Evolutionary conservation across 2,888 invertebrate genomes (phyloP).

Genomic region (Callinectes sapidus): DNA sequence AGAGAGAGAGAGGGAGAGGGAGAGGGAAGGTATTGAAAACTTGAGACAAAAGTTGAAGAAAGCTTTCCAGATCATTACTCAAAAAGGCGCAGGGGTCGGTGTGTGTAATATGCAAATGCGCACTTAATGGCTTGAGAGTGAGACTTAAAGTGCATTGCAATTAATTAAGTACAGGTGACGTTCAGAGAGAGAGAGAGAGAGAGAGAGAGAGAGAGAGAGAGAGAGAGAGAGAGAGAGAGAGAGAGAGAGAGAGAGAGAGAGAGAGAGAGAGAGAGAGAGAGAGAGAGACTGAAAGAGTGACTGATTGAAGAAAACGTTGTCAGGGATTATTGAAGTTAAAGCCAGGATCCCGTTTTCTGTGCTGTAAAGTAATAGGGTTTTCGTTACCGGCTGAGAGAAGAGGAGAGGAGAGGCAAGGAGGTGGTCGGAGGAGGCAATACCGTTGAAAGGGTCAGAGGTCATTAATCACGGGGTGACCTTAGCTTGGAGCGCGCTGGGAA

Average conservation of each 20-base stretch:
- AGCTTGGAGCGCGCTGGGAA: neutral
- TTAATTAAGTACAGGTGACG: slow-evolving; percentile 8
- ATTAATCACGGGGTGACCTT: slow-evolving; percentile 29
- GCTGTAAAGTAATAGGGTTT: neutral
- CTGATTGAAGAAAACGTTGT: neutral
- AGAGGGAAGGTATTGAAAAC: slow-evolving; percentile 1
- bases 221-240: slow-evolving; percentile 13
- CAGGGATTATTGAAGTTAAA: neutral
- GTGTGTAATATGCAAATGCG: slow-evolving; percentile 9
- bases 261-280: neutral
- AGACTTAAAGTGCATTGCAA: neutral
- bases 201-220: slow-evolving; percentile 13
- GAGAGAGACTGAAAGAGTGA: neutral
- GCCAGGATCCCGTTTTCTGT: neutral
- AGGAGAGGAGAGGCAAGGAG: neutral
- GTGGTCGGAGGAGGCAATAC: neutral
- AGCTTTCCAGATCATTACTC: neutral
- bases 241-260: slow-evolving; percentile 36
- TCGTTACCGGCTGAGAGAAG: neutral
- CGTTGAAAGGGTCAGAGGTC: neutral
- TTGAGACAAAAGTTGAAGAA: neutral
- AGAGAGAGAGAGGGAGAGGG: slow-evolving; percentile 38
- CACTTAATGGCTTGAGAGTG: slow-evolving; percentile 2
- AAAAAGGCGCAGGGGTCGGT: neutral
- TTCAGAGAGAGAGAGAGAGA: slow-evolving; percentile 34